Conservation (phyloP, 2,113 vertebrate species). For the Alexandromys fortis region DNA sequence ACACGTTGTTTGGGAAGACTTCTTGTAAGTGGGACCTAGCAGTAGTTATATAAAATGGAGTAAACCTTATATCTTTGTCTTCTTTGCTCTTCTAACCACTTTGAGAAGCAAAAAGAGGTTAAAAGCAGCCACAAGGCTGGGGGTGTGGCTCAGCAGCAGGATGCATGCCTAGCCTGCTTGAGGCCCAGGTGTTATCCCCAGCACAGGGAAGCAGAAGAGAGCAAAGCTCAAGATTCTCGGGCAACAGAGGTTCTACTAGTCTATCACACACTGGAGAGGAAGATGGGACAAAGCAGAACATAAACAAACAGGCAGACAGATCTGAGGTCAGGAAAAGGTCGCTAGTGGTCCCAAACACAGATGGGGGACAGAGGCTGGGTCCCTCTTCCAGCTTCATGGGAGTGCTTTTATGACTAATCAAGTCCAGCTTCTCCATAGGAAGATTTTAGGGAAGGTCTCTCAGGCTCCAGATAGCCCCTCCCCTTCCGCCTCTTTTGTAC, state of each 20-base stretch:
- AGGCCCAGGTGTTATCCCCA: neutral
- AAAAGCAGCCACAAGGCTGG: neutral
- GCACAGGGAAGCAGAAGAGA: neutral
- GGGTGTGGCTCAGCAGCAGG: neutral
- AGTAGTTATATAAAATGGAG: neutral
- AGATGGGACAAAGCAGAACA: neutral
- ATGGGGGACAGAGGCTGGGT: neutral
- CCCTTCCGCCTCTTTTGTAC: neutral
- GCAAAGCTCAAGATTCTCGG: neutral
- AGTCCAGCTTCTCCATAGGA: neutral
- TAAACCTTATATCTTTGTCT: neutral
- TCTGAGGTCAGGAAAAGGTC: neutral
- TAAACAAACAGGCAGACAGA: slow-evolving; percentile 10
- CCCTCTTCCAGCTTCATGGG: neutral
- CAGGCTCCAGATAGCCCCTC: neutral
- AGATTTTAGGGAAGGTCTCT: slow-evolving; percentile 19
- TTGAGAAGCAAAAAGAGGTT: neutral
- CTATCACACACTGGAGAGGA: neutral
- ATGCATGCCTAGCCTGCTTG: too few species aligned
- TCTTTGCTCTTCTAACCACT: neutral
- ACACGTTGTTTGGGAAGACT: neutral
- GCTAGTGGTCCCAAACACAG: neutral
- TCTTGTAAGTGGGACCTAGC: neutral
- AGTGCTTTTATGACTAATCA: neutral
- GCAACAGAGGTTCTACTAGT: neutral